Percentiles rank a stretch among this genome's conserved stretches.
Evolutionary conservation across 2,888 invertebrate species (phyloP).

Genomic region (Watsonalla cultraria): DNA sequence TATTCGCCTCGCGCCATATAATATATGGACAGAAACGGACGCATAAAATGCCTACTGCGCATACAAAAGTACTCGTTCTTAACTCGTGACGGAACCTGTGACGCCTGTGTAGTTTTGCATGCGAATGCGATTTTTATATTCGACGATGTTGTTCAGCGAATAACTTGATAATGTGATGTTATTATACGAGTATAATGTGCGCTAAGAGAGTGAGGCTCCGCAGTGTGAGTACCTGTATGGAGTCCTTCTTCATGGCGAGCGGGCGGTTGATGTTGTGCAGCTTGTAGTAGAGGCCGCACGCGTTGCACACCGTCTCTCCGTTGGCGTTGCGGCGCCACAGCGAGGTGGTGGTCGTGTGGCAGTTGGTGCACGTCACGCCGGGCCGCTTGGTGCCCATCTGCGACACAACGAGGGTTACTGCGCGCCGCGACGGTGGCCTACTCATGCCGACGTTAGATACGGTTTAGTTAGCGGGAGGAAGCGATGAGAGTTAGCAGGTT

Average conservation of each 20-base stretch:
- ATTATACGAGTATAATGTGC: too few species aligned
- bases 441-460: neutral
- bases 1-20: too few species aligned
- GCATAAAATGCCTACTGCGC: too few species aligned
- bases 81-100: too few species aligned
- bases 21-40: too few species aligned
- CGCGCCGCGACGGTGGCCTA: constrained; percentile 3
- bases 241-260: constrained; percentile 86
- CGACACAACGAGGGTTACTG: constrained; percentile 6
- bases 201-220: too few species aligned
- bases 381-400: constrained; percentile 85
- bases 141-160: neutral
- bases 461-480: constrained; percentile 28
- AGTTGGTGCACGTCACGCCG: constrained; percentile 93
- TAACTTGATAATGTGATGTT: too few species aligned
- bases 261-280: constrained; percentile 94
- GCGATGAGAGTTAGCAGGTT: constrained; percentile 32
- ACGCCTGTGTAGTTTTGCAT: too few species aligned
- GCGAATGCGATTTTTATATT: too few species aligned
- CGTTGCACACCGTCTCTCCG: constrained; percentile 99
- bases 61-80: too few species aligned
- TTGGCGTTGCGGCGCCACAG: constrained; percentile 84
- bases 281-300: constrained; percentile 98
- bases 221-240: constrained; percentile 57
- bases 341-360: constrained; percentile 93